Conservation (phyloP, 2,113 vertebrate species). For the Trogon melanurus region DNA sequence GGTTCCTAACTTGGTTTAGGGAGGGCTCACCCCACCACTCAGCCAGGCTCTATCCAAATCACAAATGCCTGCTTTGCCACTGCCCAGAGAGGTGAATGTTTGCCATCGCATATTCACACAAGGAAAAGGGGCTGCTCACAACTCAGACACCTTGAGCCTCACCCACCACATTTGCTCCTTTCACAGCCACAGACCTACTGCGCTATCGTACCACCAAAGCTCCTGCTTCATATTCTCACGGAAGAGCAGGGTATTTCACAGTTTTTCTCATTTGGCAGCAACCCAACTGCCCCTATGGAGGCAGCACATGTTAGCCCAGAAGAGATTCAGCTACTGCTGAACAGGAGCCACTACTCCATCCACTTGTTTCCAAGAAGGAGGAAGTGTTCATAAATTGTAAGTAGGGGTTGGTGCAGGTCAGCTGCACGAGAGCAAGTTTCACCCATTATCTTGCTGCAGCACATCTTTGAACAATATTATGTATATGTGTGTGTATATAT, state of each 20-base stretch:
- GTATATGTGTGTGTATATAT: too few relatives aligned
- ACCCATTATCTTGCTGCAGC: background rate
- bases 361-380: background rate
- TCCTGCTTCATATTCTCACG: background rate
- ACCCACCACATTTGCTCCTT: background rate
- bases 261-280: background rate
- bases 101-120: rapidly evolving
- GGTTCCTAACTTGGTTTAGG: background rate
- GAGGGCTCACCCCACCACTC: background rate
- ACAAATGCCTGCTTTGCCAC: rapidly evolving
- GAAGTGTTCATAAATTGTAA: background rate
- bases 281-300: background rate
- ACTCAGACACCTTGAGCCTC: background rate
- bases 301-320: background rate
- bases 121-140: background rate
- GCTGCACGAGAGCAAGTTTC: background rate
- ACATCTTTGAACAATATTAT: background rate
- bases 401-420: background rate
- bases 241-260: rapidly evolving
- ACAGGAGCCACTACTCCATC: background rate
- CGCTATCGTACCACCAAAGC: background rate
- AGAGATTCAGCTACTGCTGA: background rate
- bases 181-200: background rate
- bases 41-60: background rate
- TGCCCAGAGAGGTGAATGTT: rapidly evolving